These are phyloP conservation scores for Rafetus swinhoei DNA, from an alignment of 2,113 vertebrate species.

Conservation along the genomic window DNA sequence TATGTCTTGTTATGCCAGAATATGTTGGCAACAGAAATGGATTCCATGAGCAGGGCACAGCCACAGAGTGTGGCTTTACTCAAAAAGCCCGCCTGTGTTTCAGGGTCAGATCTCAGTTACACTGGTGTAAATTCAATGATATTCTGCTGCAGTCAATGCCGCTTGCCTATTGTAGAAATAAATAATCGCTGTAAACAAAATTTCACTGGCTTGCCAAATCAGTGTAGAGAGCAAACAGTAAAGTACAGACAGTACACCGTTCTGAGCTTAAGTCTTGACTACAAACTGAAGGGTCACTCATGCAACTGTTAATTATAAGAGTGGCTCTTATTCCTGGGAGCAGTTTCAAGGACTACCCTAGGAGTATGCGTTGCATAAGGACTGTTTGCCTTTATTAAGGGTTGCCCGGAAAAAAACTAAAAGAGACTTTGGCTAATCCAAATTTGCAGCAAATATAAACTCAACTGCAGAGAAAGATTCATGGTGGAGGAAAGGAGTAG, in stretches of 20 bases:
- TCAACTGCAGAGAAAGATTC: not conserved
- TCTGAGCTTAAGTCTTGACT: not conserved
- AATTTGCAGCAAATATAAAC: not conserved
- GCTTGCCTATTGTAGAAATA: not conserved
- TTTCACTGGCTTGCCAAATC: rapidly evolving
- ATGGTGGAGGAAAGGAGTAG: too few species aligned
- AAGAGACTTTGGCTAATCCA: not conserved
- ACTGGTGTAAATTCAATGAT: rapidly evolving
- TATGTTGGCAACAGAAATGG: not conserved
- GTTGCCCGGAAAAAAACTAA: not conserved
- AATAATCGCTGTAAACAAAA: not conserved
- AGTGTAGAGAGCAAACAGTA: not conserved
- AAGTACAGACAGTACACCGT: rapidly evolving
- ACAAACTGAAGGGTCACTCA: not conserved
- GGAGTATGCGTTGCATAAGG: rapidly evolving
- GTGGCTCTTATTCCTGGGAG: rapidly evolving
- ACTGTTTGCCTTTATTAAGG: rapidly evolving
- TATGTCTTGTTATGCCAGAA: not conserved
- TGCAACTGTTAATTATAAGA: not conserved
- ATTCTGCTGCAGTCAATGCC: rapidly evolving
- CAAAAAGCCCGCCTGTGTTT: rapidly evolving
- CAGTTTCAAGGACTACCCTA: rapidly evolving
- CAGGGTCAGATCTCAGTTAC: not conserved
- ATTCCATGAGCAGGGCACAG: not conserved
- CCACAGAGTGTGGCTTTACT: not conserved